Conservation (phyloP, 2,888 invertebrate genomes). For the Chirona hameri region DNA sequence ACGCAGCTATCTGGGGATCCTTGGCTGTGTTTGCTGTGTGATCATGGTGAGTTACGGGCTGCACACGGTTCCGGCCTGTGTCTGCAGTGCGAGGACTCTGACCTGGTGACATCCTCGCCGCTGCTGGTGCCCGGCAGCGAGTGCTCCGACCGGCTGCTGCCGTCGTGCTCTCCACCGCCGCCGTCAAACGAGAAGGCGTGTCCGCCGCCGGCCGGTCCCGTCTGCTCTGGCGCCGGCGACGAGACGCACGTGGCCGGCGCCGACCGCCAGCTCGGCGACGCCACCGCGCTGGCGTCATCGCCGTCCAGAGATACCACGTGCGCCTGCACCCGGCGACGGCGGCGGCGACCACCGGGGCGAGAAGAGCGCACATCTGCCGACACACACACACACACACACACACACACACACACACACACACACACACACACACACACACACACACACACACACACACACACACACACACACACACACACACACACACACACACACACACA, state of each 20-base stretch:
- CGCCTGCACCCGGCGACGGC: not conserved
- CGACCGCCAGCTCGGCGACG: constrained; percentile 42
- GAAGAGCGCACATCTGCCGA: constrained; percentile 35
- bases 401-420: no score
- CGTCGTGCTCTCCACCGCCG: not conserved
- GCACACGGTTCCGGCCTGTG: no score
- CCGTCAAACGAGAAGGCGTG: not conserved
- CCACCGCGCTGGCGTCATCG: constrained; percentile 24
- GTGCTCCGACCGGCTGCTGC: constrained; percentile 14
- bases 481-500: no score
- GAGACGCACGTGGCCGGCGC: constrained; percentile 48
- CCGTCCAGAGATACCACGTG: constrained; percentile 24
- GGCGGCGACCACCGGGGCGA: not conserved
- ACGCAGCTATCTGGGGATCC: no score
- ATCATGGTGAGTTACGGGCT: no score
- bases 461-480: no score
- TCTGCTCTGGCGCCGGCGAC: not conserved
- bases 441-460: no score
- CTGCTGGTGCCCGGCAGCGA: constrained; percentile 11
- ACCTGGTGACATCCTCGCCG: not conserved
- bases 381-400: not conserved
- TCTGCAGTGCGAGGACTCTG: not conserved
- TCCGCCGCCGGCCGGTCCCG: not conserved
- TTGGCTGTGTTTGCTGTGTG: no score
- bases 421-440: no score